Percentiles rank a stretch among this genome's conserved stretches.
Evolutionary conservation across 2,888 invertebrate species (phyloP).

Genomic region (Phyllotreta cruciferae): DNA sequence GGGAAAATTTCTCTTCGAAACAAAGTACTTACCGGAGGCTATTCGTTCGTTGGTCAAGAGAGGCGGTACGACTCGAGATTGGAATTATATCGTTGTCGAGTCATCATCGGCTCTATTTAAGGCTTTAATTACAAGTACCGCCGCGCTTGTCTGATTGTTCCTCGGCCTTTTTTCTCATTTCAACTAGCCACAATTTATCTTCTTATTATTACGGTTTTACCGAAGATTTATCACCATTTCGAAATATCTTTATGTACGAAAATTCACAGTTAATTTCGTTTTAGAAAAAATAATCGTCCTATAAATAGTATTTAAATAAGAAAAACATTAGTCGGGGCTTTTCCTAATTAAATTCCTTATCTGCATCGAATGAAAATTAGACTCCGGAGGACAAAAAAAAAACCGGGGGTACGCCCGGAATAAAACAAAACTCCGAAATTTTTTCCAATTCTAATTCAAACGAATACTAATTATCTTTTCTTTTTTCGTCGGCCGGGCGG

Average conservation of each 20-base stretch:
- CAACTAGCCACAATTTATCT: not conserved
- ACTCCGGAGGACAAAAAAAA: conserved; percentile 8
- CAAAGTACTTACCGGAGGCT: conserved; percentile 13
- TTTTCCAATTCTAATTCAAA: conserved; percentile 26
- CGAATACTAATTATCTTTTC: conserved; percentile 26
- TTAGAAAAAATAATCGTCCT: no score
- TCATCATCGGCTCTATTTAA: conserved; percentile 25
- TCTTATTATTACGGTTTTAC: no score
- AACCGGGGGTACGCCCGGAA: not conserved
- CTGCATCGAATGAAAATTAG: conserved; percentile 18
- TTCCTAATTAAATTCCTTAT: conserved; percentile 27
- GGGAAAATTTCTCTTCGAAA: not conserved
- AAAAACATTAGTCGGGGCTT: conserved; percentile 15
- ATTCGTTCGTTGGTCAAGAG: conserved; percentile 10
- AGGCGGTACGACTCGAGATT: conserved; percentile 8
- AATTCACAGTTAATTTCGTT: no score
- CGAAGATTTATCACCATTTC: no score
- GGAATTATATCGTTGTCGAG: conserved; percentile 26
- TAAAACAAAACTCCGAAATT: conserved; percentile 11
- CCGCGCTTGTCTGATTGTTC: conserved; percentile 22
- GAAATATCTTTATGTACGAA: no score
- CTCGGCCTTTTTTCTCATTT: conserved; percentile 16
- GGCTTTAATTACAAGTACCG: conserved; percentile 22
- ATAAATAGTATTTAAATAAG: no score
- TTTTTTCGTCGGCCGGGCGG: conserved; percentile 23